Conservation (phyloP, 2,797 vertebrate genomes). For the Sebastes oblongus region DNA sequence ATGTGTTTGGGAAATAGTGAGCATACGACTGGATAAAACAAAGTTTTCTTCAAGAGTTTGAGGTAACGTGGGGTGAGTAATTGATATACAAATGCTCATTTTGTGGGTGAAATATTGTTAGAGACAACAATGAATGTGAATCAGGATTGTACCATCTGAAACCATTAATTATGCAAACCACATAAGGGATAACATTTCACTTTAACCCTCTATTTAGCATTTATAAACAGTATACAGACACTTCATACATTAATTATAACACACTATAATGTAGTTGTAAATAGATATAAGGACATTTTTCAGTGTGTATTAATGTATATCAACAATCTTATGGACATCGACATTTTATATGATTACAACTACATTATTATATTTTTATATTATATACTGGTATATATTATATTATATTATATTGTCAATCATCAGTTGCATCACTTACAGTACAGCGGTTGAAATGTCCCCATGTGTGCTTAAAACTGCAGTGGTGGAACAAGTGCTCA, state of each 20-base stretch:
- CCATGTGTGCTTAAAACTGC: background rate
- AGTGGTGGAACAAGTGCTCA: background rate
- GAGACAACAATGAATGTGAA: conserved; percentile 21
- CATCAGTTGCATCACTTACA: background rate
- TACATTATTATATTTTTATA: background rate
- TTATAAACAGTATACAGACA: background rate
- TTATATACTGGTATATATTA: background rate
- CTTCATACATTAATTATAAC: background rate
- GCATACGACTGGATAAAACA: background rate
- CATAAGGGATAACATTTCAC: background rate
- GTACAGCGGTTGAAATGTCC: background rate
- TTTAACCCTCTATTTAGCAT: background rate
- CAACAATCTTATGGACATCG: background rate
- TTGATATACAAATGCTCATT: background rate
- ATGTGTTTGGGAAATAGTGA: too few species aligned
- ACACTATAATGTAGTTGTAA: background rate
- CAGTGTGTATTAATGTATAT: background rate
- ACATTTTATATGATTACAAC: background rate
- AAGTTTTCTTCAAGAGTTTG: background rate
- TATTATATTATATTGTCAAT: background rate
- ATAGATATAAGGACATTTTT: background rate
- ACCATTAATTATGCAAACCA: conserved; percentile 35
- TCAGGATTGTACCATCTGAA: conserved; percentile 23
- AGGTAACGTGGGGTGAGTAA: background rate
- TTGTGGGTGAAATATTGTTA: background rate